Evolutionary conservation across 2,113 vertebrate species (phyloP).

Genomic region (Recurvirostra avosetta): DNA sequence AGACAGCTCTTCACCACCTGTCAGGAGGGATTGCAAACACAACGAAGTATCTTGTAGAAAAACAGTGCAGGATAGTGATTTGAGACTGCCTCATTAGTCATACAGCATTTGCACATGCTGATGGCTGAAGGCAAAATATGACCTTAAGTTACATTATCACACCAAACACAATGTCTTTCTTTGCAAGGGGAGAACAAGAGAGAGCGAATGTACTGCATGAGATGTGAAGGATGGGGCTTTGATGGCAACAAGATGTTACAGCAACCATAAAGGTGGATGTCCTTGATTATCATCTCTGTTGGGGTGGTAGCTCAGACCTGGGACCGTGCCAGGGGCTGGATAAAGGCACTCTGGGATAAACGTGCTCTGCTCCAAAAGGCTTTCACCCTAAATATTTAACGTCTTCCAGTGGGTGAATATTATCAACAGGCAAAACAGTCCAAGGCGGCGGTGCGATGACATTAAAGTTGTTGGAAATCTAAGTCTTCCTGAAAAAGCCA

Average conservation of each 20-base stretch:
- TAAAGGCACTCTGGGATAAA: neutral
- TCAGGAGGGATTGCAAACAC: constrained; percentile 40
- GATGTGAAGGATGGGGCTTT: neutral
- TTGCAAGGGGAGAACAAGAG: neutral
- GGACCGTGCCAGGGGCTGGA: neutral
- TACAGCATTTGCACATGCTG: constrained; percentile 13
- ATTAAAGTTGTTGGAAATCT: neutral
- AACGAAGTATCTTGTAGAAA: constrained; percentile 7
- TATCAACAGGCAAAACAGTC: neutral
- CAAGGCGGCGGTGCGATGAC: neutral
- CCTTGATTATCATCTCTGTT: neutral
- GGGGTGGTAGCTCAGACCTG: neutral
- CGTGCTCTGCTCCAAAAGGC: neutral
- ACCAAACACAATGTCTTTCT: constrained; percentile 22
- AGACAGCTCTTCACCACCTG: constrained; percentile 13
- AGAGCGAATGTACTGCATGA: neutral
- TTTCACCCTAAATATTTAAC: neutral
- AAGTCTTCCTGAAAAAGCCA: neutral
- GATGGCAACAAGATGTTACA: neutral
- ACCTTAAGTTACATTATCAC: constrained; percentile 66
- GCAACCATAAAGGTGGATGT: neutral
- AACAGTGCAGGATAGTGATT: neutral
- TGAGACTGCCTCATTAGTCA: constrained; percentile 60
- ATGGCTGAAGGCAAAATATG: constrained; percentile 64
- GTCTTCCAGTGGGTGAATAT: neutral